Evolutionary conservation across 2,888 invertebrate species (phyloP).

Genomic region (Cyclophora albipunctata): DNA sequence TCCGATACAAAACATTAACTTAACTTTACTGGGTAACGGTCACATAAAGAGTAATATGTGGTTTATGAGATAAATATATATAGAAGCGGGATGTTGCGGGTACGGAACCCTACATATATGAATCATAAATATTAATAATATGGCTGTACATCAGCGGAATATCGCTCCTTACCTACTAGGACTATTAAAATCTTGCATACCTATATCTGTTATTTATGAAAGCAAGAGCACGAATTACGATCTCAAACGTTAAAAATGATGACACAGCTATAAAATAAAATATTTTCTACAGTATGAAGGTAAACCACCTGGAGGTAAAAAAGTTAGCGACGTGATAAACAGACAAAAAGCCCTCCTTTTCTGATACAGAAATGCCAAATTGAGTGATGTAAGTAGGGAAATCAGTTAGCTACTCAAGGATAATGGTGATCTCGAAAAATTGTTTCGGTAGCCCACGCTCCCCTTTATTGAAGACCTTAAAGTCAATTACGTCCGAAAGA

Average conservation of each 20-base stretch:
- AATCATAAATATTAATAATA: slow-evolving; percentile 41
- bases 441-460: too few species aligned
- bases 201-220: background rate
- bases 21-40: slow-evolving; percentile 42
- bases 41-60: slow-evolving; percentile 48
- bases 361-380: too few species aligned
- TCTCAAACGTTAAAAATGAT: too few species aligned
- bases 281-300: too few species aligned
- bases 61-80: slow-evolving; percentile 44
- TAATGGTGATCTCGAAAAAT: too few species aligned
- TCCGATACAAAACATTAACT: slow-evolving; percentile 34
- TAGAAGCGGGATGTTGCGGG: slow-evolving; percentile 24
- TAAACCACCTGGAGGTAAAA: too few species aligned
- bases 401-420: background rate
- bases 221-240: too few species aligned
- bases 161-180: slow-evolving; percentile 16
- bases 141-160: slow-evolving; percentile 26
- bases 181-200: slow-evolving; percentile 14
- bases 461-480: too few species aligned
- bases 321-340: too few species aligned
- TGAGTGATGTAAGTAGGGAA: background rate
- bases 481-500: too few species aligned
- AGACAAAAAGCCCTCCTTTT: too few species aligned
- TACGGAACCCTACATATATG: slow-evolving; percentile 30
- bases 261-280: too few species aligned